Conservation (phyloP, 1,140 invertebrate genomes). For the Aphelenchoides besseyi region DNA sequence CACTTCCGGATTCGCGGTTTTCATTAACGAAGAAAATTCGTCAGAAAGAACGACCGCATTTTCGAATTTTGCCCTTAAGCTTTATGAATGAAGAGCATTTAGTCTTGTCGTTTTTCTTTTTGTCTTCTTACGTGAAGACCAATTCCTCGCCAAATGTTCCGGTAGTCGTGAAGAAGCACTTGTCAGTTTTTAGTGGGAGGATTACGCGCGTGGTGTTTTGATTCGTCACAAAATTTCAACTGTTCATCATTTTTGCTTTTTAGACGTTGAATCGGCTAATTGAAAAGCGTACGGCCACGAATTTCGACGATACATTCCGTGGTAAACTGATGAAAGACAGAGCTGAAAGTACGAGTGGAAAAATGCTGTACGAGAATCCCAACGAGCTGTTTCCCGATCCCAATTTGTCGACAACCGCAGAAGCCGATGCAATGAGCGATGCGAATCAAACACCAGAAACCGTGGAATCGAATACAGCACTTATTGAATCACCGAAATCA, state of each 20-base stretch:
- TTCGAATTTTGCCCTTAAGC: no score
- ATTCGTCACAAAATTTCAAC: neutral
- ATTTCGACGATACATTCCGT: neutral
- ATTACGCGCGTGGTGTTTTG: no score
- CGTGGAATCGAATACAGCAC: neutral
- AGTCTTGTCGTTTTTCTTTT: neutral
- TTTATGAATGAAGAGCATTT: neutral
- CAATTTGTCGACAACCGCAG: no score
- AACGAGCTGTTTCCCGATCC: neutral
- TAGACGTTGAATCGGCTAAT: neutral
- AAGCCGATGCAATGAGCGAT: no score
- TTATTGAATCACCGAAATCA: neutral
- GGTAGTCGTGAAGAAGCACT: constrained; percentile 2
- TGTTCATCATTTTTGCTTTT: neutral
- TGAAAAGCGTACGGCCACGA: neutral
- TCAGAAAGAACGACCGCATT: no score
- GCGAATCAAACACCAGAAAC: no score
- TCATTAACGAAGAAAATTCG: no score
- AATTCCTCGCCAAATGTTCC: no score
- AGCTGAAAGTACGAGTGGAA: neutral
- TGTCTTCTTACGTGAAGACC: no score
- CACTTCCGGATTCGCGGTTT: no score
- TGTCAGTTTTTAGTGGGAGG: neutral
- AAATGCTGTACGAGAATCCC: neutral
- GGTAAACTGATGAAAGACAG: neutral